Evolutionary conservation across 2,888 invertebrate species (phyloP).

Genomic region (Magallana nippona): DNA sequence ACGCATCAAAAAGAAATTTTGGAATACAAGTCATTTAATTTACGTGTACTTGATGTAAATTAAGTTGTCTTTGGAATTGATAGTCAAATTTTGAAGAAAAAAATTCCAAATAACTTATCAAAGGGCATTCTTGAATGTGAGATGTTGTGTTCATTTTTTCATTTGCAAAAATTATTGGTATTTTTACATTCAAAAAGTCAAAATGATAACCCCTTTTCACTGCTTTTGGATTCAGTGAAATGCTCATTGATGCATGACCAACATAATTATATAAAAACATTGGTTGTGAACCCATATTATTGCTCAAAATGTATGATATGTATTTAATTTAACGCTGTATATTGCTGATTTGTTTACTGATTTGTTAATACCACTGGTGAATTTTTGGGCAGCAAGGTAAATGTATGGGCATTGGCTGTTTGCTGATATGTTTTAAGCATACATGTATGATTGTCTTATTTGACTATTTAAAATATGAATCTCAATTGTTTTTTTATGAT

Average conservation of each 20-base stretch:
- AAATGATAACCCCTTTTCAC: neutral
- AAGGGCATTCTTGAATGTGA: too few species aligned
- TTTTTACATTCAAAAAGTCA: too few species aligned
- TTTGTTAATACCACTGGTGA: neutral
- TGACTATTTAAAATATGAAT: neutral
- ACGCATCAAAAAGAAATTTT: too few species aligned
- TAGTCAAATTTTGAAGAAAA: too few species aligned
- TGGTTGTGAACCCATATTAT: conserved; percentile 32
- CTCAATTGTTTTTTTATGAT: neutral
- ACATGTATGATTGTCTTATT: neutral
- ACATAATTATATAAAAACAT: neutral
- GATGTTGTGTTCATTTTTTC: too few species aligned
- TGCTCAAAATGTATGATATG: conserved; percentile 21
- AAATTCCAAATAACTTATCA: too few species aligned
- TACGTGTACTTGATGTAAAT: too few species aligned
- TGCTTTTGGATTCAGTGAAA: neutral
- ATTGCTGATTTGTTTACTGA: conserved; percentile 2
- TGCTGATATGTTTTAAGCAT: neutral
- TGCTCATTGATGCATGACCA: neutral
- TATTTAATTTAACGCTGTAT: neutral
- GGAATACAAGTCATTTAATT: too few species aligned
- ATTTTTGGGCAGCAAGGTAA: conserved; percentile 13
- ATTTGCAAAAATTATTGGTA: too few species aligned
- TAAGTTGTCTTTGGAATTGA: too few species aligned
- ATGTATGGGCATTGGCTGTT: neutral